Base-by-base conservation (phyloP, 1,140 invertebrate genomes). In the Drosophila pruinosa region DNA sequence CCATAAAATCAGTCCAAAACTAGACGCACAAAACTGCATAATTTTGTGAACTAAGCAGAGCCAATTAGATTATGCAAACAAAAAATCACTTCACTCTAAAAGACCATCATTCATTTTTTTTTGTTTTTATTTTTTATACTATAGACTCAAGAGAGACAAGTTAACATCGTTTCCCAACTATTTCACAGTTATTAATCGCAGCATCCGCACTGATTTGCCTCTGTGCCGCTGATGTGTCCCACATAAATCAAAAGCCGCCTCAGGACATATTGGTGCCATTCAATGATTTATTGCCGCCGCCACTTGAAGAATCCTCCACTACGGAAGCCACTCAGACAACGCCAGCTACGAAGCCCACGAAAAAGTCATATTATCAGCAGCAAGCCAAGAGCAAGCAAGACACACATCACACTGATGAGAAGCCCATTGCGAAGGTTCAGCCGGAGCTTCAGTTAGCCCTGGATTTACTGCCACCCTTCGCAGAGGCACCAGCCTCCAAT, bases 281-380 rank as follows among this genome's bases (percentile, higher is more conserved):
- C 45, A 90, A 90, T 81, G 88, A 90, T 72, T 81, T 90, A 70
- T 77, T 90, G 65, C 88, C 88, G 8, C 88, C 88, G 4, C 72
- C 89, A 5, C 15, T 48, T n/a, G 82, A 88, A 24, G 78, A 75
- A 6, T 19, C 56, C 24, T 26, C 59, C 19, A 70, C 68, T 24
- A 57, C 77, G 14, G 53, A 53, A 24, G 3, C 56, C 28, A 47
- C 38, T 21, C 24, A 56, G 56, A 31, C 36, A 6, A 36, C 45
- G 17, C 36, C 48, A 28, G 24, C 43, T n/a, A 52, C 69, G 10
- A 82, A 88, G 43, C 83, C 83, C 12, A 83, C 83, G n/a, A 88
- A 83, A 75, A 89, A 88, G 31, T 65, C 78, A 10, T 73, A 71
- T 28, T 79, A 82, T 70, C 78, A 77, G 10, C 54, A 78, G 17